Evolutionary conservation across 2,797 vertebrate genomes (phyloP).

Genomic region (Epinephelus malabaricus): DNA sequence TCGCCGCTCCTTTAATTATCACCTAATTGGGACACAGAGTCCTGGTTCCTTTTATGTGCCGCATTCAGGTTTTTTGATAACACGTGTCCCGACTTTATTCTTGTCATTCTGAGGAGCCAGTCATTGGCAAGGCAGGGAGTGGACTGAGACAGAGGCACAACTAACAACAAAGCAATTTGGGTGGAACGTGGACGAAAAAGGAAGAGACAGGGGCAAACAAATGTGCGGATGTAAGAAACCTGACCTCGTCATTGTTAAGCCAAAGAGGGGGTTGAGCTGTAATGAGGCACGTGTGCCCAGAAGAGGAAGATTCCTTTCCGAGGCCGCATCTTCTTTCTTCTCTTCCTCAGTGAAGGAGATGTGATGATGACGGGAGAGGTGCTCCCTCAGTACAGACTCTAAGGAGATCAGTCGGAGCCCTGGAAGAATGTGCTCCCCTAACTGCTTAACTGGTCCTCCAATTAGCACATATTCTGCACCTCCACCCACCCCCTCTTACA

Average conservation of each 20-base stretch:
- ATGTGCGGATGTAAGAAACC: conserved; percentile 73
- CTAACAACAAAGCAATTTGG: conserved; percentile 87
- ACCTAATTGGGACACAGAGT: conserved; percentile 89
- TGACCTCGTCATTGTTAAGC: conserved; percentile 76
- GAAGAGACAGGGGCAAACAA: conserved; percentile 66
- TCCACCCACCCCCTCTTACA: conserved; percentile 33
- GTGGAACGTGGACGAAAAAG: conserved; percentile 64
- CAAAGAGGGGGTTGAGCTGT: conserved; percentile 78
- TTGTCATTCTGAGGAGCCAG: conserved; percentile 83
- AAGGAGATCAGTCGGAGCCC: conserved; percentile 87
- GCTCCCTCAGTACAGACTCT: conserved; percentile 84
- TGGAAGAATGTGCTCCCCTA: conserved; percentile 89
- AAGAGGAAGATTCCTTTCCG: conserved; percentile 81
- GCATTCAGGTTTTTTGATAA: conserved; percentile 83
- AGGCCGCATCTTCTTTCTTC: conserved; percentile 71
- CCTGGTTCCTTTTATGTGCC: conserved; percentile 75
- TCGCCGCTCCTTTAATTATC: conserved; percentile 91
- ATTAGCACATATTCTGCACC: conserved; percentile 84
- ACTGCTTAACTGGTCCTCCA: conserved; percentile 87
- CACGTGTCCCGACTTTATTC: conserved; percentile 72
- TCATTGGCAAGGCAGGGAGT: conserved; percentile 82
- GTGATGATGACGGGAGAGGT: conserved; percentile 55
- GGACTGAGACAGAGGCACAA: conserved; percentile 87
- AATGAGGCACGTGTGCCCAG: conserved; percentile 93
- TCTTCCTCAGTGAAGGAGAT: conserved; percentile 58